Evolutionary conservation across 1,140 invertebrate genomes (phyloP).

Genomic region (Sinella curviseta): DNA sequence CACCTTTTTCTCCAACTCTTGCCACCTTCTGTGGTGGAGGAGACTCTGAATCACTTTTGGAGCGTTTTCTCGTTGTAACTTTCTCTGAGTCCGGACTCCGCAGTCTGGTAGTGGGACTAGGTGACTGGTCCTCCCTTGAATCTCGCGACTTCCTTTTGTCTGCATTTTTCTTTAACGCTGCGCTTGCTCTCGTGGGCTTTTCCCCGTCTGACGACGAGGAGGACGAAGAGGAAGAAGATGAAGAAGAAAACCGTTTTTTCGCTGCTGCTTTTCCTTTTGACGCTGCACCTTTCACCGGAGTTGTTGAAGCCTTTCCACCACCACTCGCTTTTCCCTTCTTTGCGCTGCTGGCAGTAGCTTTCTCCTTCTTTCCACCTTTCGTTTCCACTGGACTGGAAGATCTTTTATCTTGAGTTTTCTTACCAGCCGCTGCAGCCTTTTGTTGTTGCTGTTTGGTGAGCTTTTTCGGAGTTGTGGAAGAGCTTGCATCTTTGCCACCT

Average conservation of each 20-base stretch:
- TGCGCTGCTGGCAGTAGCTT: constrained; percentile 19
- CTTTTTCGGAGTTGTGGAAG: constrained; percentile 2
- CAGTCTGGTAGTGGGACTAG: not conserved
- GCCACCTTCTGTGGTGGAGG: constrained; percentile 31
- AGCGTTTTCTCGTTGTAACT: constrained; percentile 37
- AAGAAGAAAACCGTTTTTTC: not conserved
- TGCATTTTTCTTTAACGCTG: not conserved
- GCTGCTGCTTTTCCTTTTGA: not conserved
- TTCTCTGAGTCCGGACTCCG: constrained; percentile 1
- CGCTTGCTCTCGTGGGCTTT: not conserved
- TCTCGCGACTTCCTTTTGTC: not conserved
- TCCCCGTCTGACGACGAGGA: not conserved
- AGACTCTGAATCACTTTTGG: constrained; percentile 38
- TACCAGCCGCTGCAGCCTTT: not conserved
- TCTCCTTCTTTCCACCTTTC: constrained; percentile 19
- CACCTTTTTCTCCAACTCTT: not conserved
- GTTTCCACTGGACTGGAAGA: not conserved
- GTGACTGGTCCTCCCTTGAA: not conserved
- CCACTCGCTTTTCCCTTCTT: constrained; percentile 18
- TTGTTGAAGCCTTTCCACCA: not conserved
- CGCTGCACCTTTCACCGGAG: not conserved
- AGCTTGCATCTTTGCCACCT: not conserved
- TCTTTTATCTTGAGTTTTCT: constrained; percentile 13
- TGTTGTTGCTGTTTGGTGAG: not conserved
- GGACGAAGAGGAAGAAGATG: not conserved